phyloP scores from a whole-genome alignment of 2,888 invertebrate genomes.

The Rhyacophila evoluta region DNA sequence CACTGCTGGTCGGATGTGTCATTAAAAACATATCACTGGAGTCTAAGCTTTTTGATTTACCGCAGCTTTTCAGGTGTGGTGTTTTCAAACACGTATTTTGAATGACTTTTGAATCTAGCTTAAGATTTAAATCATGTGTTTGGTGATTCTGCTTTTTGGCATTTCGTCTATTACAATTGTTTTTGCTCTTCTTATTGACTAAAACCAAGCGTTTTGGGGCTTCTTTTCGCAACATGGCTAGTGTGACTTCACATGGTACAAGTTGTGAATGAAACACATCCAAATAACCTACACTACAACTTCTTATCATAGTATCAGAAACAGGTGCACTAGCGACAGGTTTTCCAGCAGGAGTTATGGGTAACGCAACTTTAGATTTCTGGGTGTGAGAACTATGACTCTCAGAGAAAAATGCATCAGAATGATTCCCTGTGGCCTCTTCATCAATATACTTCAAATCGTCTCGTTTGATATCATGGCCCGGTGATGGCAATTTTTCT shows the following conservation, averaged over 20 bases:
- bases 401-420: conserved; percentile 57
- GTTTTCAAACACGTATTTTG: conserved; percentile 56
- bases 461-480: conserved; percentile 64
- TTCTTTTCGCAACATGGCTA: conserved; percentile 79
- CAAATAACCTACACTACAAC: conserved; percentile 90
- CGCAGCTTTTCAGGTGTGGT: conserved; percentile 76
- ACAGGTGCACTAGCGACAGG: conserved; percentile 65
- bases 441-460: conserved; percentile 81
- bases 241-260: conserved; percentile 79
- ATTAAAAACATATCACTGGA: conserved; percentile 82
- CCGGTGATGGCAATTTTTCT: conserved; percentile 55
- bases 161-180: conserved; percentile 62
- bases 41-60: conserved; percentile 87
- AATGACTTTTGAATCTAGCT: conserved; percentile 47
- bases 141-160: conserved; percentile 60
- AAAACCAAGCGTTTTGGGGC: conserved; percentile 82
- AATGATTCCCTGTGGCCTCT: conserved; percentile 65
- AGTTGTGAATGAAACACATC: conserved; percentile 84
- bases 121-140: conserved; percentile 56
- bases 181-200: conserved; percentile 76
- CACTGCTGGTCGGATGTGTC: conserved; percentile 64
- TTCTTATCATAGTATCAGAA: conserved; percentile 80
- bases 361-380: conserved; percentile 74
- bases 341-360: conserved; percentile 72
- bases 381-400: conserved; percentile 57